Percentiles rank a stretch among this genome's conserved stretches.
Conservation (phyloP, 2,888 invertebrate genomes). For the Tetheella fluctuosa region DNA sequence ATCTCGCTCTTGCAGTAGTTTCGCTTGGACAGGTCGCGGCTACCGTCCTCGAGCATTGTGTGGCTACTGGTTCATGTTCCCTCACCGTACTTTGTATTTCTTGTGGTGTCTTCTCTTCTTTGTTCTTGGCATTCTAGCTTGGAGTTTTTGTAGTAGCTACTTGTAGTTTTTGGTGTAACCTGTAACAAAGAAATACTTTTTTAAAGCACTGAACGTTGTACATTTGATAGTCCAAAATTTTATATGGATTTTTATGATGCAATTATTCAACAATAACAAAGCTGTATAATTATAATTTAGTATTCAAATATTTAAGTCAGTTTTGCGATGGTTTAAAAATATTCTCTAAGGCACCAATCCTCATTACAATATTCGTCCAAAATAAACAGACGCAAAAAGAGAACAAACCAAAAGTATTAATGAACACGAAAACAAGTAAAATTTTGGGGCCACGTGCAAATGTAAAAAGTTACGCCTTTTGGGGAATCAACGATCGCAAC, state of each 20-base stretch:
- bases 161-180: background rate
- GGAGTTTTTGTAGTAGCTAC: background rate
- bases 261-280: background rate
- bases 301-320: background rate
- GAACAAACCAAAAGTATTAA: constrained; percentile 8
- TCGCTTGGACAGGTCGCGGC: constrained; percentile 37
- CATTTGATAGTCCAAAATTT: too few species aligned
- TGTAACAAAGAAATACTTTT: background rate
- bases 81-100: constrained; percentile 26
- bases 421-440: constrained; percentile 8
- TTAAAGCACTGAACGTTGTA: background rate
- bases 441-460: background rate
- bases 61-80: constrained; percentile 16
- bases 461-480: constrained; percentile 7
- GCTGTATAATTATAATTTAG: background rate
- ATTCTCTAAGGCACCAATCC: constrained; percentile 5
- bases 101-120: constrained; percentile 23
- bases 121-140: constrained; percentile 21
- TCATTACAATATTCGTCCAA: constrained; percentile 1
- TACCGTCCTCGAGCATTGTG: constrained; percentile 32
- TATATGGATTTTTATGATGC: background rate
- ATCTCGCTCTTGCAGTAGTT: constrained; percentile 30
- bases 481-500: constrained; percentile 6
- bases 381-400: background rate
- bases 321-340: background rate